Conservation (phyloP, 2,113 vertebrate genomes). For the Bucco capensis region DNA sequence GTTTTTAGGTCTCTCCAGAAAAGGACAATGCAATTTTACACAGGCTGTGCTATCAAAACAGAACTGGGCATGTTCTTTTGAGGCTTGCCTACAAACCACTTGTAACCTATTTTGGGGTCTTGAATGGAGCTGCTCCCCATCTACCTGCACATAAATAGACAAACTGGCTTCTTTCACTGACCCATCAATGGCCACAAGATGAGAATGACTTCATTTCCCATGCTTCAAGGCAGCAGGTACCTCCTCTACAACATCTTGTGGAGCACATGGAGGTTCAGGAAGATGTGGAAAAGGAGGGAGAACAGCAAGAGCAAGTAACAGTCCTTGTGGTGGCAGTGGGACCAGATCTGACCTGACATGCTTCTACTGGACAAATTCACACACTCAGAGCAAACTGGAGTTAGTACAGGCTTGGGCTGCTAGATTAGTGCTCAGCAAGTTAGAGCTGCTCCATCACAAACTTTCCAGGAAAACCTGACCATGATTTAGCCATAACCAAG, state of each 20-base stretch:
- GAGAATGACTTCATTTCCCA: neutral
- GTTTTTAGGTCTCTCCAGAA: neutral
- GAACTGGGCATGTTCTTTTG: neutral
- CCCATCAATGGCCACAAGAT: neutral
- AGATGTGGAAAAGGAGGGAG: neutral
- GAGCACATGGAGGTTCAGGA: neutral
- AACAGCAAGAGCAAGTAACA: neutral
- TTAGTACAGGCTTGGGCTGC: neutral
- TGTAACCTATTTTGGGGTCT: neutral
- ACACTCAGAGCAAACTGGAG: neutral
- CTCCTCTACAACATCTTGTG: fast-evolving
- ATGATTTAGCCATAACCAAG: neutral
- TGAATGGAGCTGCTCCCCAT: neutral
- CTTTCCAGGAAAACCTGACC: neutral
- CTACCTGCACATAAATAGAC: neutral
- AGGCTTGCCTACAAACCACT: neutral
- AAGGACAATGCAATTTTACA: neutral
- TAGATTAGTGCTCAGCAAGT: neutral
- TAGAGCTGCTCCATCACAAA: neutral
- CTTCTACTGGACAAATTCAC: neutral
- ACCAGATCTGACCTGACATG: neutral
- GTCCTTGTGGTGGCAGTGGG: neutral
- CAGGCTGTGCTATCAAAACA: neutral
- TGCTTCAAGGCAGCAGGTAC: neutral
- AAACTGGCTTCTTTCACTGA: neutral